phyloP scores from a whole-genome alignment of 1,140 invertebrate genomes.

The Ostrea edulis region DNA sequence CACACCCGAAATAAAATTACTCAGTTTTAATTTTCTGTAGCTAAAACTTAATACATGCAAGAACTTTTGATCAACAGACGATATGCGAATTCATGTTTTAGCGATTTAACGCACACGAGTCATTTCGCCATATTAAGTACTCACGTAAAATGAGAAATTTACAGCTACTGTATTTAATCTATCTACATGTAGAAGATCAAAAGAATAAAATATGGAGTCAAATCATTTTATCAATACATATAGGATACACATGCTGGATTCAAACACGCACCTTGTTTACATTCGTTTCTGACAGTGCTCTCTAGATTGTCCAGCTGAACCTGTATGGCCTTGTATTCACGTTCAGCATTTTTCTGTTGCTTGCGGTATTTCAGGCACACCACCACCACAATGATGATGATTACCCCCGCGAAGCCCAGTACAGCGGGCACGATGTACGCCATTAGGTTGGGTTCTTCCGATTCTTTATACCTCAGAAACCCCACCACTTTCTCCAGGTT shows the following conservation, averaged over 20 bases:
- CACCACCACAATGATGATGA: constrained; percentile 91
- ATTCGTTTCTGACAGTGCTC: constrained; percentile 97
- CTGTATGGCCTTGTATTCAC: constrained; percentile 98
- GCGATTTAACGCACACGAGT: too few relatives aligned
- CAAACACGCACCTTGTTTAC: constrained; percentile 88
- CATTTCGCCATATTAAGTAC: too few relatives aligned
- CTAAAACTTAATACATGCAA: too few relatives aligned
- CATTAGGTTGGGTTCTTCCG: constrained; percentile 90
- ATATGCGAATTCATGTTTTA: too few relatives aligned
- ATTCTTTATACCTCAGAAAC: constrained; percentile 92
- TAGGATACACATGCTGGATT: neutral
- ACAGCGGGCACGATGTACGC: constrained; percentile 75
- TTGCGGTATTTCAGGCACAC: constrained; percentile 90
- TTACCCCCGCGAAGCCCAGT: constrained; percentile 88
- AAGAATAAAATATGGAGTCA: neutral
- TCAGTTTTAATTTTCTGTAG: too few relatives aligned
- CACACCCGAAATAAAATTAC: too few relatives aligned
- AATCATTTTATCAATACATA: neutral
- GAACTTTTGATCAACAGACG: too few relatives aligned
- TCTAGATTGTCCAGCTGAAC: constrained; percentile 99
- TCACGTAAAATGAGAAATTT: too few relatives aligned
- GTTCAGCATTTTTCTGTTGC: constrained; percentile 95
- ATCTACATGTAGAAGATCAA: too few relatives aligned
- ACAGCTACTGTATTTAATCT: too few relatives aligned
- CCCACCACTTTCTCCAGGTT: constrained; percentile 91